Evolutionary conservation across 2,797 vertebrate genomes (phyloP), one percentile per base, ranked within the genome.

Genomic region (Characodon lateralis): DNA sequence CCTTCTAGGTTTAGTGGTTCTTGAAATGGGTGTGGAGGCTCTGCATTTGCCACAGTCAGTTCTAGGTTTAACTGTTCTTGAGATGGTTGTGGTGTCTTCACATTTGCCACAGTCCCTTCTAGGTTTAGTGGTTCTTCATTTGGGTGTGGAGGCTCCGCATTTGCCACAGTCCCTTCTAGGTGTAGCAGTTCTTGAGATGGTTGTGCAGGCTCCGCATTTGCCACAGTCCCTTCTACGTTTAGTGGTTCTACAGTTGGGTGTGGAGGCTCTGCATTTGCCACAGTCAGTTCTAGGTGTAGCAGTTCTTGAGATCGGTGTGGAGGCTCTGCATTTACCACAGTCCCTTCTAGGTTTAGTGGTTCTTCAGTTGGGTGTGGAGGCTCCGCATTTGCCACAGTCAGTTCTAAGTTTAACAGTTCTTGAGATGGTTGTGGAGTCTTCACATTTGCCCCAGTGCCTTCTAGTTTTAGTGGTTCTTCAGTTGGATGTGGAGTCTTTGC

Each of bases 371-470:
- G 50, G 14, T 51, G 12, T 18, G 50, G 12, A 51, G 50, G 4
- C 50, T 51, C 13, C 1, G 13, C 50, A 51, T 51, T 14, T 51
- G 50, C 2, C 50, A 16, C 12, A 18, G 50, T 13, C 16, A 1
- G 1, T 51, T 14, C 50, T 14, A 51, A 14, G 2, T 51, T 14
- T 51, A 14, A 0, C 16, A 1, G 12, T 51, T 51, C 76, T 73
- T 87, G 46, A 22, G 63, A 82, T 81, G 89, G 83, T 31, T 78
- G 74, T 48, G 24, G 39, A 20, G 22, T 41, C 66, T 78, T 74
- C 18, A 18, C 18, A 18, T 53, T 18, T 53, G 18, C 51, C 18
- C 18, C 51, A 53, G 6, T 13, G 5, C 2, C 14, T 51, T 14
- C 50, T 14, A 51, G 50, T 3, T 51, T 14, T 51, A 14, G 2